Conservation (phyloP, 2,113 vertebrate genomes). For the Cololabis saira region DNA sequence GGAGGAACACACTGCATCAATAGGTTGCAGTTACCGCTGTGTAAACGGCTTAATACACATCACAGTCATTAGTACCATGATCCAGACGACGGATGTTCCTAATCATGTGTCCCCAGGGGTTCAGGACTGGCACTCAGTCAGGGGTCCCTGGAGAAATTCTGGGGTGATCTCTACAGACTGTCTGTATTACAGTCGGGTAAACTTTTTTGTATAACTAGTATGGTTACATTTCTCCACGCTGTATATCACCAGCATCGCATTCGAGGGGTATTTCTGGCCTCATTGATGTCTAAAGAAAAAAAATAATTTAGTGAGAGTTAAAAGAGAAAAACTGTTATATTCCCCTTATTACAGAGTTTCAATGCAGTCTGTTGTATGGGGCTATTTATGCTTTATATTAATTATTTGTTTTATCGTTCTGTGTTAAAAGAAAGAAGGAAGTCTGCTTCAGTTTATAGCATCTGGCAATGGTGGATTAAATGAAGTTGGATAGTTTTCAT, state of each 20-base stretch:
- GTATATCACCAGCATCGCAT: background rate
- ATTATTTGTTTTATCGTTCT: too few relatives aligned
- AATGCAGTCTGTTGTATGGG: too few relatives aligned
- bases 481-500: too few relatives aligned
- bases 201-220: background rate
- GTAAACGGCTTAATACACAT: slow-evolving; percentile 59
- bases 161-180: slow-evolving; percentile 10
- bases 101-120: slow-evolving; percentile 48
- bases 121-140: slow-evolving; percentile 34
- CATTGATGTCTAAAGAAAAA: background rate
- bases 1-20: background rate
- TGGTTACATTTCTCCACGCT: background rate
- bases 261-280: background rate
- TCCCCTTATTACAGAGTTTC: too few relatives aligned
- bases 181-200: background rate
- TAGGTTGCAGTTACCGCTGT: slow-evolving; percentile 13
- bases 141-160: slow-evolving; percentile 4
- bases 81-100: slow-evolving; percentile 56
- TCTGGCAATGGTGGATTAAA: too few relatives aligned
- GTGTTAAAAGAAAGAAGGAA: too few relatives aligned
- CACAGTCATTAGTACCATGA: slow-evolving; percentile 78
- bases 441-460: too few relatives aligned
- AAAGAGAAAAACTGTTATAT: too few relatives aligned
- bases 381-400: too few relatives aligned
- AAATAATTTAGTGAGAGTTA: background rate